These are phyloP conservation scores for Cyanoderma ruficeps DNA, from an alignment of 2,113 vertebrate genomes.

Conservation along the genomic window DNA sequence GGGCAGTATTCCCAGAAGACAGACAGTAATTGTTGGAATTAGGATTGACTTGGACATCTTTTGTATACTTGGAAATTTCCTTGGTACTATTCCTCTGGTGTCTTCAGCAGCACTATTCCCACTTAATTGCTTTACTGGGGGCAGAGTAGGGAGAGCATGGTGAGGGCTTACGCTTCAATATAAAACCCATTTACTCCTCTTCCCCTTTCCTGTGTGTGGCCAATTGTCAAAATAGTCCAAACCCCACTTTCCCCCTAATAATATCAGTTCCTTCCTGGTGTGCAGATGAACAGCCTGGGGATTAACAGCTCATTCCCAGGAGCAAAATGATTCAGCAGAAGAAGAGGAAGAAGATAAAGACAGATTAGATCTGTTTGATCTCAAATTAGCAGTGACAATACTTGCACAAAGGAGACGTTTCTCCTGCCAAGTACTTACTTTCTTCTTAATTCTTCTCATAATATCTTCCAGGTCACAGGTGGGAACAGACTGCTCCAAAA, in stretches of 20 bases:
- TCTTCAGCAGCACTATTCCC: not conserved
- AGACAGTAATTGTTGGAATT: not conserved
- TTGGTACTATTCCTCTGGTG: not conserved
- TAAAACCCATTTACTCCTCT: not conserved
- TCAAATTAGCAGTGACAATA: not conserved
- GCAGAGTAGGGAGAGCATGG: rapidly evolving
- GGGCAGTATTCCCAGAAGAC: not conserved
- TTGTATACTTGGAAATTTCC: not conserved
- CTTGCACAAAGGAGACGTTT: not conserved
- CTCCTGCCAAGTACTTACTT: slow-evolving; percentile 39
- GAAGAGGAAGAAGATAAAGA: not conserved
- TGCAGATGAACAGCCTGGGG: not conserved
- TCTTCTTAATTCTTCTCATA: slow-evolving; percentile 62
- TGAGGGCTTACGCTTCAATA: not conserved
- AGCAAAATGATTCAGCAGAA: not conserved
- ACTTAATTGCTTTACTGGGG: not conserved
- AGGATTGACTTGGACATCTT: not conserved
- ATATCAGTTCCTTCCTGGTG: not conserved
- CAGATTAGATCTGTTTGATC: not conserved
- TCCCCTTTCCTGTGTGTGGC: not conserved
- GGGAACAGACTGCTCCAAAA: slow-evolving; percentile 44
- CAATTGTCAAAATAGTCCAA: not conserved
- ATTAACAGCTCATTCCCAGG: not conserved
- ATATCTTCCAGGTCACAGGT: slow-evolving; percentile 60
- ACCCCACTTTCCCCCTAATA: not conserved